Evolutionary conservation across 2,113 vertebrate genomes (phyloP).

Genomic region (Erythrolamprus reginae): DNA sequence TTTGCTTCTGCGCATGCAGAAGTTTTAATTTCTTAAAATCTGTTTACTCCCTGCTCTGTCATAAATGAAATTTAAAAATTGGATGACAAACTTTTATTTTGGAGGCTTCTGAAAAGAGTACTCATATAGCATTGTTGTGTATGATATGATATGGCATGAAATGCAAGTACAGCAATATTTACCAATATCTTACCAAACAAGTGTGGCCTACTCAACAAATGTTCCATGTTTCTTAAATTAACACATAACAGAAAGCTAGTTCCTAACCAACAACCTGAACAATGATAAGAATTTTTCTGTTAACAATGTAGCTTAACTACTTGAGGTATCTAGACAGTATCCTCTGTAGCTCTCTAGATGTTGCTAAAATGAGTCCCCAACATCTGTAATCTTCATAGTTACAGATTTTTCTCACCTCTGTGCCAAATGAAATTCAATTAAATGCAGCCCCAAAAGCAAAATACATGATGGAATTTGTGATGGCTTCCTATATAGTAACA

Average conservation of each 20-base stretch:
- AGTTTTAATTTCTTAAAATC: not conserved
- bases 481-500: not conserved
- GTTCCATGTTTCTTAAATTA: not conserved
- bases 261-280: slow-evolving; percentile 6
- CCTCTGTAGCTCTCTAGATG: not conserved
- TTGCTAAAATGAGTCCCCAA: not conserved
- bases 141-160: not conserved
- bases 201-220: not conserved
- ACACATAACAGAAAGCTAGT: not conserved
- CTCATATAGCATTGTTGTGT: slow-evolving; percentile 21
- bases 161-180: not conserved
- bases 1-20: no score
- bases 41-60: not conserved
- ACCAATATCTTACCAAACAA: not conserved
- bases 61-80: not conserved
- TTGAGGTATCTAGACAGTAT: not conserved
- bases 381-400: not conserved
- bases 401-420: not conserved
- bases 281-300: not conserved
- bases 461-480: not conserved
- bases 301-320: not conserved
- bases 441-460: not conserved
- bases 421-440: not conserved
- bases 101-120: slow-evolving; percentile 27
- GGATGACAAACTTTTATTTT: slow-evolving; percentile 39